Evolutionary conservation across 2,888 invertebrate genomes (phyloP).

Genomic region (Hirtodrosophila confusa): DNA sequence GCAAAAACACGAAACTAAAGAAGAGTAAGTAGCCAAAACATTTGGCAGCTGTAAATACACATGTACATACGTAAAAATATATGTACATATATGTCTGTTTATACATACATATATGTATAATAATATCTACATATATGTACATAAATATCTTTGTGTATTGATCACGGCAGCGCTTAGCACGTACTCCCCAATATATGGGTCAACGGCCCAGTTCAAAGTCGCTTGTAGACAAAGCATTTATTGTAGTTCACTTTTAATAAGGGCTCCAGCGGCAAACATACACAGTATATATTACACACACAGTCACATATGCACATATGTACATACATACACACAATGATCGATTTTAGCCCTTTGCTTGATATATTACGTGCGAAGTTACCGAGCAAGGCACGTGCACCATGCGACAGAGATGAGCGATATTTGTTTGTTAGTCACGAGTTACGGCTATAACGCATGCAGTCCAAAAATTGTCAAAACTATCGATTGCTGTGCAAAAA

Average conservation of each 20-base stretch:
- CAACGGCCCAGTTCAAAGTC: slow-evolving; percentile 75
- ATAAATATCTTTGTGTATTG: neutral
- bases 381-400: slow-evolving; percentile 59
- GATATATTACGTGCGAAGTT: slow-evolving; percentile 59
- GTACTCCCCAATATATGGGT: slow-evolving; percentile 56
- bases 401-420: slow-evolving; percentile 39
- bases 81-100: too few relatives aligned
- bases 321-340: slow-evolving; percentile 18
- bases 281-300: too few relatives aligned
- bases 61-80: neutral
- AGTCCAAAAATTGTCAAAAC: too few relatives aligned
- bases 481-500: too few relatives aligned
- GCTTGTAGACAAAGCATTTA: slow-evolving; percentile 13
- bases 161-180: slow-evolving; percentile 1
- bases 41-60: slow-evolving; percentile 29
- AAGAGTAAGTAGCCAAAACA: slow-evolving; percentile 11
- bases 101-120: neutral
- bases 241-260: slow-evolving; percentile 15
- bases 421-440: slow-evolving; percentile 1
- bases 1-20: slow-evolving; percentile 11
- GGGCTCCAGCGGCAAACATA: slow-evolving; percentile 3
- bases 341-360: slow-evolving; percentile 57
- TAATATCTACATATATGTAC: neutral
- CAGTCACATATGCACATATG: neutral
- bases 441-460: neutral